Evolutionary conservation across 2,797 vertebrate genomes (phyloP).

Genomic region (Rhinogobio ventralis): DNA sequence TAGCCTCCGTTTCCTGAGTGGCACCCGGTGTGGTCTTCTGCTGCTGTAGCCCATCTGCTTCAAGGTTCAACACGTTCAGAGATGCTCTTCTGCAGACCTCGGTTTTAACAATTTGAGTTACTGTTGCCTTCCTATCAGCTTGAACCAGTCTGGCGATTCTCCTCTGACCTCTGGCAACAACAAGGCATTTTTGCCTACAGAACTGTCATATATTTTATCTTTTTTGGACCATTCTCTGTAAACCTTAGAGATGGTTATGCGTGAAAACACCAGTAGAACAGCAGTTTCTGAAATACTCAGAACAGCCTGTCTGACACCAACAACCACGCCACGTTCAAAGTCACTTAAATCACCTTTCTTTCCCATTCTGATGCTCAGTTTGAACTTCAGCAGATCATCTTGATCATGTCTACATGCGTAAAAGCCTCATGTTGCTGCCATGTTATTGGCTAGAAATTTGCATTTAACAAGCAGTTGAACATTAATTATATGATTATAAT

Average conservation of each 20-base stretch:
- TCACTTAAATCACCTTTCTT: not conserved
- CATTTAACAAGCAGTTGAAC: not conserved
- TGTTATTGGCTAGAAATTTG: not conserved
- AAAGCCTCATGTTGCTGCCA: not conserved
- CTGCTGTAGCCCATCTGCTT: not conserved
- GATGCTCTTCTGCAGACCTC: not conserved
- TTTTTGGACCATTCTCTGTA: not conserved
- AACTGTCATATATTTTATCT: conserved; percentile 8
- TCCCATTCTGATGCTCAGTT: not conserved
- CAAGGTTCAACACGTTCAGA: not conserved
- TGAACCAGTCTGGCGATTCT: conserved; percentile 35
- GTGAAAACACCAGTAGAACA: not conserved
- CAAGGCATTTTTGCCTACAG: conserved; percentile 32
- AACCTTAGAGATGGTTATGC: not conserved
- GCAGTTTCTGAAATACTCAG: not conserved
- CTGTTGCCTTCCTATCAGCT: conserved; percentile 20
- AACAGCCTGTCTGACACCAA: not conserved
- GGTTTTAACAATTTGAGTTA: not conserved
- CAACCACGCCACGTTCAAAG: not conserved
- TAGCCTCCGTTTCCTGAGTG: not conserved
- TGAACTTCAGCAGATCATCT: not conserved
- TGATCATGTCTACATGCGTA: not conserved
- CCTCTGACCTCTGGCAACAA: conserved; percentile 54
- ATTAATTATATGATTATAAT: not conserved
- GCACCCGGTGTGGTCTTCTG: not conserved